Percentiles rank a stretch among this genome's conserved stretches.
Evolutionary conservation across 2,888 invertebrate species (phyloP).

Genomic region (Agrotis exclamationis): DNA sequence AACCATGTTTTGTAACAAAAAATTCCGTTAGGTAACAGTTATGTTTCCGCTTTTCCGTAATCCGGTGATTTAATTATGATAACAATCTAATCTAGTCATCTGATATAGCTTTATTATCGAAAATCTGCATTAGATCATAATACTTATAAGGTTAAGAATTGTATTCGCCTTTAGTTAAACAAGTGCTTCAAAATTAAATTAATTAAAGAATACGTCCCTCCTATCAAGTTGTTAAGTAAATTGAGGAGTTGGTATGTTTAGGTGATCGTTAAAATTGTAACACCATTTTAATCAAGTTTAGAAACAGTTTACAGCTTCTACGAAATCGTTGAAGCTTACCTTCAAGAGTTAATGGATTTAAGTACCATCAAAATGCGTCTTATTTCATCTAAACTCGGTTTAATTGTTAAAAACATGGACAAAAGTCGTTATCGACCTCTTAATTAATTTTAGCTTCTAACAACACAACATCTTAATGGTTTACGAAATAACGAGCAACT

Average conservation of each 20-base stretch:
- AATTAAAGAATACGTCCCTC: background rate
- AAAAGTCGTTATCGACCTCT: conserved; percentile 7
- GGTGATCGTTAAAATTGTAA: background rate
- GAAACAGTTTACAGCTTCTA: background rate
- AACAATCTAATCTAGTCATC: conserved; percentile 14
- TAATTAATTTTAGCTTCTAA: conserved; percentile 34
- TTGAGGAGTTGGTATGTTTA: background rate
- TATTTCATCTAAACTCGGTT: conserved; percentile 1
- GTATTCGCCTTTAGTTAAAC: background rate
- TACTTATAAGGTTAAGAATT: too few relatives aligned
- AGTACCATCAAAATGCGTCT: conserved; percentile 10
- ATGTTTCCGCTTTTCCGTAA: conserved; percentile 23
- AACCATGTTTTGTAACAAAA: background rate
- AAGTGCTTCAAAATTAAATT: background rate
- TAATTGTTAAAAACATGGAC: conserved; percentile 11
- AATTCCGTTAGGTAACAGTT: conserved; percentile 10
- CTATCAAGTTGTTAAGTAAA: conserved; percentile 1
- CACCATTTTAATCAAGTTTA: background rate
- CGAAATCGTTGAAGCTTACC: background rate
- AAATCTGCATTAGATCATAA: background rate
- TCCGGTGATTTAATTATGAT: conserved; percentile 36
- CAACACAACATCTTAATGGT: conserved; percentile 36
- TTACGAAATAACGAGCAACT: conserved; percentile 44
- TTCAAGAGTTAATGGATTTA: conserved; percentile 10
- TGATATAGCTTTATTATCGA: background rate